Conservation (phyloP, 1,140 invertebrate genomes). For the Lepidotrigona ventralis region DNA sequence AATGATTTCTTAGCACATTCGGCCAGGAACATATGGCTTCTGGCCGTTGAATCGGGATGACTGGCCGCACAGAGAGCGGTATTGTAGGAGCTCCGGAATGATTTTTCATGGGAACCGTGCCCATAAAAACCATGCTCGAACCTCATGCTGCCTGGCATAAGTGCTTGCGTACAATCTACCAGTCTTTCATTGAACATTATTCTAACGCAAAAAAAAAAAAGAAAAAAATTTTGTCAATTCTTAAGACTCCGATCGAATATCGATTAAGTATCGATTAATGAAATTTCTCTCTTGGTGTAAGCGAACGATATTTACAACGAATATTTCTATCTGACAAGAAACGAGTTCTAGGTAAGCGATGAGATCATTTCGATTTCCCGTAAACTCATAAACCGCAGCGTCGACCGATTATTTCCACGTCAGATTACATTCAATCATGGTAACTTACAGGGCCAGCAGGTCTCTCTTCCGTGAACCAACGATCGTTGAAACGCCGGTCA, state of each 20-base stretch:
- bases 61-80: constrained; percentile 56
- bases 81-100: constrained; percentile 58
- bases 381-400: background rate
- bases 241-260: no score
- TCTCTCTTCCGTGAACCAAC: background rate
- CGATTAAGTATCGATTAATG: no score
- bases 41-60: constrained; percentile 59
- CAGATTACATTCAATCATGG: background rate
- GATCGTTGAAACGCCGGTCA: background rate
- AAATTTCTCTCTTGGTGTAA: no score
- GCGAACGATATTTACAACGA: background rate
- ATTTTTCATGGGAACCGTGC: constrained; percentile 59
- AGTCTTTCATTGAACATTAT: no score
- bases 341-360: no score
- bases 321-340: background rate
- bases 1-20: constrained; percentile 64
- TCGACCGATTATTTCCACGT: background rate
- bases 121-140: constrained; percentile 43
- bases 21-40: constrained; percentile 62
- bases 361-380: background rate
- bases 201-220: no score
- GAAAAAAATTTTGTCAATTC: no score
- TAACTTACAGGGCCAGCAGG: background rate
- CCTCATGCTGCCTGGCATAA: constrained; percentile 11
- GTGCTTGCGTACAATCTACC: background rate